Evolutionary conservation across 2,797 vertebrate genomes (phyloP), one percentile per base, ranked within the genome.

Genomic region (Anniella stebbinsi): DNA sequence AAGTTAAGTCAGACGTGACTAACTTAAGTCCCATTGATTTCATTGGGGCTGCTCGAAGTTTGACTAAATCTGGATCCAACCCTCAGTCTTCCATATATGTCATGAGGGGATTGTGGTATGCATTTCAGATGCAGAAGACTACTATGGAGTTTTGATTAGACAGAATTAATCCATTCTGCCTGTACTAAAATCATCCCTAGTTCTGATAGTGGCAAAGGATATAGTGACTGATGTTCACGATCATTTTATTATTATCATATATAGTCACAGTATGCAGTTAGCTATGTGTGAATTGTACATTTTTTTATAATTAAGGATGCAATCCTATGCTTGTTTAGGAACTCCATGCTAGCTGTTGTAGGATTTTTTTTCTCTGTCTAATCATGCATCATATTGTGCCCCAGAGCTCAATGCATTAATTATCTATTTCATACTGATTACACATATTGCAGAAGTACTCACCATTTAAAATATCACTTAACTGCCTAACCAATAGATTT

Each of bases 401-500:
- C 17, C 3, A 63, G 30, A 38, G 8, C 23, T 9, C 0, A 1
- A 13, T 9, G 2, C 1, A 69, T 63, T 41, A 88, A 90, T 36
- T 85, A 67, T 78, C 1, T 1, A 92, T 23, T 60, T 28, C 21
- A 57, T 6, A 69, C 21, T 0, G 0, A 1, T 70, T 75, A 36
- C 3, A 36, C 3, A 21, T 86, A 90, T 63, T 87, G 4, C 4
- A 91, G 54, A 92, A 88, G 70, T 36, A 80, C 38, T 18, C 54
- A 36, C 0, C 2, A 70, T 86, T 89, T 2, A 38, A 86, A 87
- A 88, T 2, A 33, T 13, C 85, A 87, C 12, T n/a, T 51, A 76
- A 5, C 23, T 0, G 11, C 12, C 8, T 13, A 90, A 9, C 77
- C 54, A 78, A 4, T 33, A 88, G 76, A 45, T 21, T 57, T 66